Evolutionary conservation across 1,140 invertebrate genomes (phyloP).

Genomic region (Phortica variegata): DNA sequence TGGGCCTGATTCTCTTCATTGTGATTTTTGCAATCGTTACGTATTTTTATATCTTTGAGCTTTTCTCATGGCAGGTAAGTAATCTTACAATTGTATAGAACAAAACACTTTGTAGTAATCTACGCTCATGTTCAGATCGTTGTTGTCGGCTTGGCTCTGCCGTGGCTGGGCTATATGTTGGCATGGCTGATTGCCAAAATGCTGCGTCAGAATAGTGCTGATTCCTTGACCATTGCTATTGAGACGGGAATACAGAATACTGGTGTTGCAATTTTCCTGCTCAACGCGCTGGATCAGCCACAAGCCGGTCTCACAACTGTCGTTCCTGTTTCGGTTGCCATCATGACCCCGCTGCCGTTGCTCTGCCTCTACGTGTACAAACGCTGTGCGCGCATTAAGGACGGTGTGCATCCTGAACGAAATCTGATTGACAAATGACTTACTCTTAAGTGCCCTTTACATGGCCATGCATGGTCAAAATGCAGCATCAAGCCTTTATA

Average conservation of each 20-base stretch:
- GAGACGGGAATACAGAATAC: conserved; percentile 96
- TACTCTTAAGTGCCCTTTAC: too few relatives aligned
- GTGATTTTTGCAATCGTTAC: conserved; percentile 89
- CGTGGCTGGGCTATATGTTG: conserved; percentile 82
- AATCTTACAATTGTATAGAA: neutral
- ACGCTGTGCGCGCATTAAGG: conserved; percentile 10
- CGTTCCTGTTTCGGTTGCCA: conserved; percentile 83
- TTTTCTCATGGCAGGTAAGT: conserved; percentile 84
- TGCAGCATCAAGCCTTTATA: too few relatives aligned
- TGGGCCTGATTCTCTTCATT: conserved; percentile 82
- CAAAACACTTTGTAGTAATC: neutral
- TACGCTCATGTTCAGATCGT: conserved; percentile 65
- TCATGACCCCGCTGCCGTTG: conserved; percentile 91
- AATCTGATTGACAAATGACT: too few relatives aligned
- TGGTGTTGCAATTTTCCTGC: conserved; percentile 79
- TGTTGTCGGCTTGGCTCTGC: conserved; percentile 78
- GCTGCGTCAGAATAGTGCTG: conserved; percentile 64
- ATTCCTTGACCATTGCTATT: conserved; percentile 83
- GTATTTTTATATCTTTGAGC: conserved; percentile 87
- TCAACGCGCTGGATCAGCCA: conserved; percentile 68
- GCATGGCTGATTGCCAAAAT: conserved; percentile 68
- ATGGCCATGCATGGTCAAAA: too few relatives aligned
- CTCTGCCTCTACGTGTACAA: conserved; percentile 47
- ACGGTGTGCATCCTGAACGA: too few relatives aligned
- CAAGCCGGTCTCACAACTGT: conserved; percentile 83